phyloP scores from a whole-genome alignment of 2,888 invertebrate species.

The Lymantria dispar region DNA sequence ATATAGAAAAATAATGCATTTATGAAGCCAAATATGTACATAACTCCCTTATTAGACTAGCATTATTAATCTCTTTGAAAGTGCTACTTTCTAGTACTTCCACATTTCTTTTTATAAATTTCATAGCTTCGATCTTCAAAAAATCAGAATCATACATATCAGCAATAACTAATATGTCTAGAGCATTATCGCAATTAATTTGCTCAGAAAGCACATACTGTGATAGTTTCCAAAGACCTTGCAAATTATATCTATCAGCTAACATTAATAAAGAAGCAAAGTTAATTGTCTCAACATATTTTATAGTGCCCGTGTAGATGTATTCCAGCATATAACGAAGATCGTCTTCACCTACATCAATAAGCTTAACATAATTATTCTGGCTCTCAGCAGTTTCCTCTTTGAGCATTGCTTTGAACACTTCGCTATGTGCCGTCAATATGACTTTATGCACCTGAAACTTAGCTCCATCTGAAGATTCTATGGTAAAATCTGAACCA shows the following conservation, averaged over 20 bases:
- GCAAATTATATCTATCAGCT: slow-evolving; percentile 62
- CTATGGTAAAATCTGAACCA: slow-evolving; percentile 65
- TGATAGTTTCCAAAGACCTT: slow-evolving; percentile 54
- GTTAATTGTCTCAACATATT: slow-evolving; percentile 52
- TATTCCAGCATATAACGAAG: slow-evolving; percentile 58
- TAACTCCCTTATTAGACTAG: slow-evolving; percentile 54
- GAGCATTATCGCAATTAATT: slow-evolving; percentile 53
- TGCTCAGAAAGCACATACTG: slow-evolving; percentile 54
- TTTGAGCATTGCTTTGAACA: slow-evolving; percentile 74
- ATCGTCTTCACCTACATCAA: slow-evolving; percentile 62
- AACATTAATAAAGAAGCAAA: slow-evolving; percentile 59
- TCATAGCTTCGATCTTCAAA: slow-evolving; percentile 55
- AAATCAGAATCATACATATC: slow-evolving; percentile 61
- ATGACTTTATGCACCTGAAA: slow-evolving; percentile 64
- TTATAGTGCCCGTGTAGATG: slow-evolving; percentile 65
- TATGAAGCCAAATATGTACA: slow-evolving; percentile 51
- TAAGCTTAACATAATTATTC: slow-evolving; percentile 58
- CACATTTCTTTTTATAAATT: slow-evolving; percentile 61
- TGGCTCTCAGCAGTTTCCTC: slow-evolving; percentile 69
- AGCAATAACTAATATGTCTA: slow-evolving; percentile 58
- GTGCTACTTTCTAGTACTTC: slow-evolving; percentile 42
- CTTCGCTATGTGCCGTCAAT: slow-evolving; percentile 62
- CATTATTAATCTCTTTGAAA: slow-evolving; percentile 60
- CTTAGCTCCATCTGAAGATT: slow-evolving; percentile 60
- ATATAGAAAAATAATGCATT: not conserved